Evolutionary conservation across 2,888 invertebrate species (phyloP).

Genomic region (Rhimphoctona megacephalus): DNA sequence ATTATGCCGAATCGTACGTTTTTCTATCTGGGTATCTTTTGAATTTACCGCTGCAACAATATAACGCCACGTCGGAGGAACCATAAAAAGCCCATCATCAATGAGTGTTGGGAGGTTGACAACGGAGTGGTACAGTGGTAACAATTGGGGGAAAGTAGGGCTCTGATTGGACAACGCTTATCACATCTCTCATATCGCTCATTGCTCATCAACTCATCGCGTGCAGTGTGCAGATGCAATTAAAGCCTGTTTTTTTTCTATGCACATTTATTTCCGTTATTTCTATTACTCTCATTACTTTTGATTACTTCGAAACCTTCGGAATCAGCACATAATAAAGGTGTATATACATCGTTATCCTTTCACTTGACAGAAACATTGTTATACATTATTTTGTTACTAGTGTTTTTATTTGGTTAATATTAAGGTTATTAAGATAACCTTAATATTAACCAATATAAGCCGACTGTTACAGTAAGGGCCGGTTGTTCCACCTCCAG

Average conservation of each 20-base stretch:
- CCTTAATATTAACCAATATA: no score
- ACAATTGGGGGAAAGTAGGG: background rate
- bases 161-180: background rate
- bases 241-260: background rate
- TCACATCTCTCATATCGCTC: background rate
- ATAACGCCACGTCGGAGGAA: no score
- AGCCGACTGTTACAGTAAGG: background rate
- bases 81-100: no score
- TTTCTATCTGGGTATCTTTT: no score
- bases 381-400: background rate
- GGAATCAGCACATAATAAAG: background rate
- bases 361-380: background rate
- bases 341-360: background rate
- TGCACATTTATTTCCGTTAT: background rate
- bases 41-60: background rate
- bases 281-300: background rate
- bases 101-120: background rate
- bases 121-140: constrained; percentile 2
- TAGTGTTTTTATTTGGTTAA: background rate
- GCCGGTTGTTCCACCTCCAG: no score
- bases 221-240: background rate
- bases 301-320: background rate
- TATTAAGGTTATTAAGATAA: background rate
- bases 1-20: no score
- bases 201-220: background rate